A percentile compares a stretch with the other conserved stretches of the same genome.
These are phyloP conservation scores for Formica exsecta DNA, from an alignment of 1,140 invertebrate genomes.

Conservation along the genomic window DNA sequence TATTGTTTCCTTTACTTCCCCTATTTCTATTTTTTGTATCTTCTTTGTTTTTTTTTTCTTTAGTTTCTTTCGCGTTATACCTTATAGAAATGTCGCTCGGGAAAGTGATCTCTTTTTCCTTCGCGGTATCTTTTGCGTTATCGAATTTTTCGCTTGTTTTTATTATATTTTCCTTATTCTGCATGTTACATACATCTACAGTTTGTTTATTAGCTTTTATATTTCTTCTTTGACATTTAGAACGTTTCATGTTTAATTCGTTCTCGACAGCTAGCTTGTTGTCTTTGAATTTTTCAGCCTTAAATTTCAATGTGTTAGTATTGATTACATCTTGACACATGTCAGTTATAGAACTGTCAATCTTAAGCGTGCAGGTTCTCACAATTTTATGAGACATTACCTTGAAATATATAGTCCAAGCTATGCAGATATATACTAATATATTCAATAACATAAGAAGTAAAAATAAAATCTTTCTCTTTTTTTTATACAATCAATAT, in stretches of 20 bases:
- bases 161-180: constrained; percentile 60
- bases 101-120: constrained; percentile 49
- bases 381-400: constrained; percentile 75
- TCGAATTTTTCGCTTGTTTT: constrained; percentile 56
- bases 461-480: constrained; percentile 43
- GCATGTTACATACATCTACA: constrained; percentile 34
- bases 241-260: constrained; percentile 54
- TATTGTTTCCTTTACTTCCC: constrained; percentile 71
- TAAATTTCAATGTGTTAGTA: constrained; percentile 74
- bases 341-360: constrained; percentile 69
- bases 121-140: constrained; percentile 29
- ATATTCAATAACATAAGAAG: constrained; percentile 52
- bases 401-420: constrained; percentile 78
- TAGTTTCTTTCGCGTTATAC: constrained; percentile 77
- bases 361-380: constrained; percentile 67
- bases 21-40: constrained; percentile 80
- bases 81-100: constrained; percentile 66
- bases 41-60: constrained; percentile 84
- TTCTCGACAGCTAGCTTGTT: constrained; percentile 63
- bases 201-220: constrained; percentile 55
- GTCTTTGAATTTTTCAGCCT: constrained; percentile 76
- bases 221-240: constrained; percentile 65
- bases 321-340: constrained; percentile 68
- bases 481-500: constrained; percentile 49
- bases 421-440: constrained; percentile 71